Base-by-base conservation (phyloP, 92 coral and sea anemone genomes). In the Umimayanthus kanabou region DNA sequence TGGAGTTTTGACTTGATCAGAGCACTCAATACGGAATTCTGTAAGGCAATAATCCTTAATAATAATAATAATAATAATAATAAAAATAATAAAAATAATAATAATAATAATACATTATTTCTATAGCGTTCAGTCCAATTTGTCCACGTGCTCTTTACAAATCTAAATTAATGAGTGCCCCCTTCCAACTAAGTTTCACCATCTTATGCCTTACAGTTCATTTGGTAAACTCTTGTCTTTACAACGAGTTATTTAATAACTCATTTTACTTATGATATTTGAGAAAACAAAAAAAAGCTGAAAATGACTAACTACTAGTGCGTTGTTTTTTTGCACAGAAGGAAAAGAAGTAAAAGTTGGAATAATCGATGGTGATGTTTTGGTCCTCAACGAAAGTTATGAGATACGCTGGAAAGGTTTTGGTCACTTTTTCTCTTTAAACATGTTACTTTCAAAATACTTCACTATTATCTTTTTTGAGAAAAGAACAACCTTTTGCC, bases 371-470 rank as follows among this genome's bases (percentile, higher is more conserved):
- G 40, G 58, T 28, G 5, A 8, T 30, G 50, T 40, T 57, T 23
- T 39, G 25, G 18, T 80, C 9, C 72, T 75, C 15, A 65, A 73
- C 69, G 71, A 61, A 15, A 78, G 30, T 16, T 80, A 84, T 28
- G 40, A 67, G 29, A 16, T 91, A 33, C 11, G 39, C 67, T 87
- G 87, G 88, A 81, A 88, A 91, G 93, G 90, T 90, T 53, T 81
- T 61, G 40, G 23, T 25, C 4, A 6, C 25, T 22, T 76, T 15
- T 76, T 71, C 28, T 29, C 57, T 6, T 7, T 47, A 7, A 0
- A 5, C 50, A 7, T 47, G 49, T 43, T 6, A 43, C 49, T 43
- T 43, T 42, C 5, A 42, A 42, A 43, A 43, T 43, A 43, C 7
- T 6, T 5, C 49, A 43, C 5, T 43, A 47, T 47, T 47, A 47